Conservation (phyloP, 1,140 invertebrate species). For the Caenorhabditis brenneri region DNA sequence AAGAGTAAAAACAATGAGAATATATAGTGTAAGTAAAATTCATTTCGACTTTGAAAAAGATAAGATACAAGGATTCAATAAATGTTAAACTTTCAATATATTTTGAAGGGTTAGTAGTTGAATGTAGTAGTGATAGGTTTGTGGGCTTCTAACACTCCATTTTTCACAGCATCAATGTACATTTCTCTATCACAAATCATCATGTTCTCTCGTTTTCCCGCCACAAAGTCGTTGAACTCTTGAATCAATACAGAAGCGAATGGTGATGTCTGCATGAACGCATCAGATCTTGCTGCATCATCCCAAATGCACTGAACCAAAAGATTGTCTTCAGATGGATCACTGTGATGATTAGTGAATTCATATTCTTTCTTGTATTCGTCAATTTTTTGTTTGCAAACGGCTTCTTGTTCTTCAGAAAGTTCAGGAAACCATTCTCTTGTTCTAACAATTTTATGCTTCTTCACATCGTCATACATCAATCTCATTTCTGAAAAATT, state of each 20-base stretch:
- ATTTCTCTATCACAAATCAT: constrained; percentile 51
- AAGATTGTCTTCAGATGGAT: not conserved
- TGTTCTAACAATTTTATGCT: constrained; percentile 43
- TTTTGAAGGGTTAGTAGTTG: not conserved
- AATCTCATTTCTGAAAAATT: constrained; percentile 12
- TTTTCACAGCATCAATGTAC: not conserved
- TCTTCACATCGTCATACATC: constrained; percentile 45
- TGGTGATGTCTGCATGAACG: constrained; percentile 14
- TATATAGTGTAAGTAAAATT: too few relatives aligned
- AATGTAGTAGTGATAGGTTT: not conserved
- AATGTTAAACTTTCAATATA: too few relatives aligned
- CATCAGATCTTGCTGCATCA: constrained; percentile 46
- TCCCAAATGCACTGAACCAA: constrained; percentile 54
- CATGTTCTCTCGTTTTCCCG: constrained; percentile 46
- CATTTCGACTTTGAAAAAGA: too few relatives aligned
- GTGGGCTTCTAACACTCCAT: not conserved
- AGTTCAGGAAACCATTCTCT: constrained; percentile 55
- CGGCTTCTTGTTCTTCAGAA: not conserved
- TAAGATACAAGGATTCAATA: too few relatives aligned
- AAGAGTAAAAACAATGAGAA: too few relatives aligned
- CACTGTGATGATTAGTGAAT: not conserved
- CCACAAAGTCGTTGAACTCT: constrained; percentile 39
- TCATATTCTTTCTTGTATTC: constrained; percentile 47
- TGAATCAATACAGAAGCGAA: constrained; percentile 15
- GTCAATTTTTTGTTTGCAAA: constrained; percentile 46